Evolutionary conservation across 1,140 invertebrate species (phyloP), one percentile per base, ranked within the genome.

Genomic region (Drosophila varians): DNA sequence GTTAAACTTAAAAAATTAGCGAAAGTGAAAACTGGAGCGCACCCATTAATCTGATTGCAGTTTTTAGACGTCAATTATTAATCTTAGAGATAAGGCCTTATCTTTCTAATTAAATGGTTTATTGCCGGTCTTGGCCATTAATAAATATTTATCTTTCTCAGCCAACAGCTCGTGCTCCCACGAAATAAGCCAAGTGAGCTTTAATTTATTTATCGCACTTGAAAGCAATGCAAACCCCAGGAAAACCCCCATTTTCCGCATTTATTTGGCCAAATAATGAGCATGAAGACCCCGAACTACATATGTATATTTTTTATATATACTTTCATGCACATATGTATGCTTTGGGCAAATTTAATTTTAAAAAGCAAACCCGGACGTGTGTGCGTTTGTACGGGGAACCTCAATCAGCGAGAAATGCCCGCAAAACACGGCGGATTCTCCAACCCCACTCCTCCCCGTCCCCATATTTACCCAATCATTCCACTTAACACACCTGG

Each of bases 321-420:
- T 38, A 38, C 16, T 14, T 38, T 14, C 7, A 14, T 25, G n/a
- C 31, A 9, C 25, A 18, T 42, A 21, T 46, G 75, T 42, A 21
- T 46, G 75, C 61, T 70, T 56, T 43, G 19, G 60, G 68, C 38
- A 70, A 87, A 87, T 86, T 87, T 87, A 74, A 86, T 87, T 66
- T 87, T 82, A 66, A 77, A 86, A 82, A 72, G 58, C 56, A 74
- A 82, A 57, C 52, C 53, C 56, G 68, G 60, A 75, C 21, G 21
- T 21, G n/a, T 68, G 46, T 69, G 36, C 34, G 23, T 19, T 28
- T 26, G 7, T 23, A 36, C 54, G 61, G 31, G 65, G 53, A 65
- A 68, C 61, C 75, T 79, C 72, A 84, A 77, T 86, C 80, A 86
- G 68, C 66, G 71, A 48, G 25, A 62, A 74, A 74, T 65, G 69